These are phyloP conservation scores for Caenorhabditis tropicalis DNA, from an alignment of 1,140 invertebrate genomes.

Conservation along the genomic window DNA sequence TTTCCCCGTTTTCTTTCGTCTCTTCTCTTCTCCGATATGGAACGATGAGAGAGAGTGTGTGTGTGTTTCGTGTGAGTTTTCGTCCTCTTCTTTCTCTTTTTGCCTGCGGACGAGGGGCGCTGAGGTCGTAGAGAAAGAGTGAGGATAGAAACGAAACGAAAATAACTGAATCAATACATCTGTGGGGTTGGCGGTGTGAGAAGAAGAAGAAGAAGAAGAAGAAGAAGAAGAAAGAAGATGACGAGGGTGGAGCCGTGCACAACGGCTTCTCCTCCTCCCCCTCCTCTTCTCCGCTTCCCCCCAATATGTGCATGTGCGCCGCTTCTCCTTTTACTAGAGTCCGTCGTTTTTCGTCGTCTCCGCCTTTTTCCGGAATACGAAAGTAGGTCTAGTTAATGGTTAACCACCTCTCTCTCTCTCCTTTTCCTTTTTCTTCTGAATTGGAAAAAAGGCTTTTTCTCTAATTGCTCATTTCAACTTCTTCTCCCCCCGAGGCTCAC, in stretches of 20 bases:
- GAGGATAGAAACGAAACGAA: constrained; percentile 17
- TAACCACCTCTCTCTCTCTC: constrained; percentile 2
- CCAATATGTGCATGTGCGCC: background rate
- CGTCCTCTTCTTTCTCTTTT: background rate
- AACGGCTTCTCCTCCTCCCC: constrained; percentile 33
- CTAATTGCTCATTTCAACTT: background rate
- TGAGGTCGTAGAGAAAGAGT: background rate
- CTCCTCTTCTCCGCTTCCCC: too few species aligned
- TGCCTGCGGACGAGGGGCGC: background rate
- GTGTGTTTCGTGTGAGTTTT: constrained; percentile 3
- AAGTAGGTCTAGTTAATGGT: constrained; percentile 23
- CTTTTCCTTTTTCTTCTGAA: background rate
- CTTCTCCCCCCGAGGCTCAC: background rate
- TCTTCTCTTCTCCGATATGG: background rate
- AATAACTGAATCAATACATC: constrained; percentile 41
- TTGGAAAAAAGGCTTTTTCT: background rate
- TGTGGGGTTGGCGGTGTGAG: background rate
- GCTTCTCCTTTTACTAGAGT: constrained; percentile 40
- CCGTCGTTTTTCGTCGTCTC: background rate
- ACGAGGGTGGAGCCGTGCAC: background rate
- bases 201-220: constrained; percentile 14
- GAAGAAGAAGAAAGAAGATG: background rate
- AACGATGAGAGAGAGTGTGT: background rate
- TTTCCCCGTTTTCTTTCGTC: background rate
- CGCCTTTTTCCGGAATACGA: constrained; percentile 42